Evolutionary conservation across 2,113 vertebrate genomes (phyloP).

Genomic region (Thinocorus orbignyianus): DNA sequence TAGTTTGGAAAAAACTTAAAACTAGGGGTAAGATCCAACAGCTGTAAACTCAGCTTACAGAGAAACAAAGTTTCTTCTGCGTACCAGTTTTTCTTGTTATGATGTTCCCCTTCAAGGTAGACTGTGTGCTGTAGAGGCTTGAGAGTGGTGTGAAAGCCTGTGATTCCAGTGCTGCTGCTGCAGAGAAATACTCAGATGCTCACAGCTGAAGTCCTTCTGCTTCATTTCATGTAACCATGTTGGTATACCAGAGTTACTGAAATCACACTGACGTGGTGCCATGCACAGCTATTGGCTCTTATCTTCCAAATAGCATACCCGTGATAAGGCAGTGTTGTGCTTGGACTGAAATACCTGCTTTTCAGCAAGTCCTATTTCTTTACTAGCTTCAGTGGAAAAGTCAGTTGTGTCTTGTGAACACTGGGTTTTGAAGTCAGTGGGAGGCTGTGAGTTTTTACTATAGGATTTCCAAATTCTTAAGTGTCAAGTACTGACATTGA

Average conservation of each 20-base stretch:
- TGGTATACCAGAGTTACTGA: not conserved
- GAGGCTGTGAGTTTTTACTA: not conserved
- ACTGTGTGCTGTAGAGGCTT: not conserved
- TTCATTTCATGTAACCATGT: not conserved
- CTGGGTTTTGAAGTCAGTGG: not conserved
- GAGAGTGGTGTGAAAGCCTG: not conserved
- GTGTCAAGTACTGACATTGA: not conserved
- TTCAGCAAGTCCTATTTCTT: not conserved
- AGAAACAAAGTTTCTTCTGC: not conserved
- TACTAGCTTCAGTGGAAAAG: not conserved
- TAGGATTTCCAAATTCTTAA: not conserved
- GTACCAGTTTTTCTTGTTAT: not conserved
- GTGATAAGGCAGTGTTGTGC: not conserved
- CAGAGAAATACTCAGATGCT: not conserved
- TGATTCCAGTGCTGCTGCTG: not conserved
- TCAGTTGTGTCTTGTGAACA: not conserved
- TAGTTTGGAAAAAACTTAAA: not conserved
- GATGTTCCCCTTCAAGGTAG: not conserved
- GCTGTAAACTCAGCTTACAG: not conserved
- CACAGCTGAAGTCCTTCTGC: not conserved
- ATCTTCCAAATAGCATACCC: rapidly evolving
- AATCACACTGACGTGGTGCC: not conserved
- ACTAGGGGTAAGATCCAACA: not conserved
- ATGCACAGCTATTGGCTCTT: not conserved
- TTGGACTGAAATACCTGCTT: not conserved